These are phyloP conservation scores for Saimiri boliviensis DNA, from an alignment of 2,113 vertebrate species.

Conservation along the genomic window DNA sequence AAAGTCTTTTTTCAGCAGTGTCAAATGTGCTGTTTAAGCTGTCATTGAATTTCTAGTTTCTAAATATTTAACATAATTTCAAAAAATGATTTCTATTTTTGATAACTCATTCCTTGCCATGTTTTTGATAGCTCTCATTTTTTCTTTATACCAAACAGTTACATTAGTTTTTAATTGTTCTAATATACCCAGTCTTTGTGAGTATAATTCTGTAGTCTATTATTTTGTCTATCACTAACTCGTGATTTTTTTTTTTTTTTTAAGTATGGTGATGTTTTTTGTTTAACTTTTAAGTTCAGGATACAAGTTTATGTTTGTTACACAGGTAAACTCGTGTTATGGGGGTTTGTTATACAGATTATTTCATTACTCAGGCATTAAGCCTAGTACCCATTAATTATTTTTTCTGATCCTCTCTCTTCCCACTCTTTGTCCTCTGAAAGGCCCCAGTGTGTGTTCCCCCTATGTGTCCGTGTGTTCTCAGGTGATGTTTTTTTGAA, in stretches of 20 bases:
- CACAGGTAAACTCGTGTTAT: no score
- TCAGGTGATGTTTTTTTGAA: not conserved
- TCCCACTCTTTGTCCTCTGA: no score
- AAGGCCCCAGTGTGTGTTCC: no score
- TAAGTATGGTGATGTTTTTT: not conserved
- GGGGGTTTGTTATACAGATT: no score
- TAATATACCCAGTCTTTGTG: not conserved
- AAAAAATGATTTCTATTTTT: conserved; percentile 17
- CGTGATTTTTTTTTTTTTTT: not conserved
- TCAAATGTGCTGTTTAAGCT: conserved; percentile 12
- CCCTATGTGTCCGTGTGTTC: no score
- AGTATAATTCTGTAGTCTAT: not conserved
- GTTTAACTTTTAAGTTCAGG: no score
- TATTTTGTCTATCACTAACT: not conserved
- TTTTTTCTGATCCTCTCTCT: no score
- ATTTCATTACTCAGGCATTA: no score
- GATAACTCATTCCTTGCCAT: not conserved
- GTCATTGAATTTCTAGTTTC: conserved; percentile 11
- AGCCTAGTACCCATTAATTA: no score
- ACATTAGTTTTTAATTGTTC: not conserved
- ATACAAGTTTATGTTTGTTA: no score
- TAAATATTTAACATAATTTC: not conserved
- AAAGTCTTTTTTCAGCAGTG: not conserved
- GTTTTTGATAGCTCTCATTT: not conserved
- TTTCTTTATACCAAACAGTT: not conserved